phyloP scores from a whole-genome alignment of 2,797 vertebrate genomes.

The Molossus alvarezi region DNA sequence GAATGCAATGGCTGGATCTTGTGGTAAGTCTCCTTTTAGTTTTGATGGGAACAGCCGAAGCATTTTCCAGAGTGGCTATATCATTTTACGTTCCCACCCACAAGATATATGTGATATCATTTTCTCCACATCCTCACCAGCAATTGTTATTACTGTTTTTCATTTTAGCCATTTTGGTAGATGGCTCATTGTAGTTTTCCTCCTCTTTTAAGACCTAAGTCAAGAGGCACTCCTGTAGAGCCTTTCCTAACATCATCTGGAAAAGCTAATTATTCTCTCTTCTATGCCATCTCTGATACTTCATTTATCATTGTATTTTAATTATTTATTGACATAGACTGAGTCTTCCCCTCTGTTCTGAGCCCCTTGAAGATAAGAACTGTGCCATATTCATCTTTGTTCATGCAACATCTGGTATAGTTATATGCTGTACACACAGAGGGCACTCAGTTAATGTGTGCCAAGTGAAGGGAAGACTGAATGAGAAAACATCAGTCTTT shows the following conservation, averaged over 20 bases:
- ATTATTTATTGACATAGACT: constrained; percentile 64
- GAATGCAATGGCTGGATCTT: constrained; percentile 46
- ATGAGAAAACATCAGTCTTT: neutral
- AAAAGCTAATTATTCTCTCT: constrained; percentile 57
- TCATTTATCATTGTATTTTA: constrained; percentile 70
- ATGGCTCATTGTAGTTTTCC: constrained; percentile 45
- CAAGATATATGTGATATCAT: constrained; percentile 56
- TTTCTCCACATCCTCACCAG: constrained; percentile 63
- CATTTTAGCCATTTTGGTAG: constrained; percentile 68
- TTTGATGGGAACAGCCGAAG: constrained; percentile 55
- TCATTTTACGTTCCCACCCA: constrained; percentile 70
- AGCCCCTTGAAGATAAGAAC: neutral
- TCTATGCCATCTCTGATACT: constrained; percentile 63
- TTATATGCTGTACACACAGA: constrained; percentile 55
- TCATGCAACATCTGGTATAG: constrained; percentile 57
- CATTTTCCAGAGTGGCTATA: constrained; percentile 66
- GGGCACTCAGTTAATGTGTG: constrained; percentile 53
- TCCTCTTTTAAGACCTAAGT: constrained; percentile 68
- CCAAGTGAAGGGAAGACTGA: constrained; percentile 61
- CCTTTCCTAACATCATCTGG: constrained; percentile 48
- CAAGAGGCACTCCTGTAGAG: constrained; percentile 43
- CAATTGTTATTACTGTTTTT: constrained; percentile 64
- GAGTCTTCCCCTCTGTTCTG: constrained; percentile 60
- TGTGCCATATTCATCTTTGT: constrained; percentile 59
- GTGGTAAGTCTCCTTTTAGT: constrained; percentile 72